A percentile compares a stretch with the other conserved stretches of the same genome.
Conservation (phyloP, 2,113 vertebrate species). For the Mobula hypostoma region DNA sequence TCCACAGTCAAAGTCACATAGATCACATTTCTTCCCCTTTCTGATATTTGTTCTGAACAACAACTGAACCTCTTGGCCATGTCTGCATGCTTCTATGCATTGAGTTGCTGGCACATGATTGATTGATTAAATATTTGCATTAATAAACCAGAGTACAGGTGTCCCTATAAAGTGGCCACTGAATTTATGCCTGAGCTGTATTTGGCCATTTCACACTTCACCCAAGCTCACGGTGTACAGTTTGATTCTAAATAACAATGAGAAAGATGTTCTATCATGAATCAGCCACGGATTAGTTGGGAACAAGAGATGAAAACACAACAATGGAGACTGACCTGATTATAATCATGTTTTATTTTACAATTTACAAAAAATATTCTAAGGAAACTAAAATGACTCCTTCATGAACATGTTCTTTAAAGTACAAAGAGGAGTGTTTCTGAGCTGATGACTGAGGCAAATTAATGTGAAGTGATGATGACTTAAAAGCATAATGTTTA, state of each 20-base stretch:
- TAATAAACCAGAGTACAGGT: no score
- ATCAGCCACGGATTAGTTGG: neutral
- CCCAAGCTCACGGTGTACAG: neutral
- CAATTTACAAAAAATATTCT: neutral
- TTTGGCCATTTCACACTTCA: neutral
- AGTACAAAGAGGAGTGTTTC: neutral
- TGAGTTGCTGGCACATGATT: no score
- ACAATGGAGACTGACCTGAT: neutral
- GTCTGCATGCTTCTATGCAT: no score
- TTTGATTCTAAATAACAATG: neutral
- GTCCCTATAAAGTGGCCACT: no score
- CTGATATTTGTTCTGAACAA: no score
- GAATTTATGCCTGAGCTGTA: no score
- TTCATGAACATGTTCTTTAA: neutral
- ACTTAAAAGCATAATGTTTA: neutral
- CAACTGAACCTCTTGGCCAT: no score
- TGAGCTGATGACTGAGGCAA: neutral
- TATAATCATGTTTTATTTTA: neutral
- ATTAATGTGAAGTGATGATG: conserved; percentile 10
- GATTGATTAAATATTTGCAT: no score
- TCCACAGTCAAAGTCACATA: no score
- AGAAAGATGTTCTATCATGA: neutral
- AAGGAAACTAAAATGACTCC: neutral
- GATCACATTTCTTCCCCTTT: no score
- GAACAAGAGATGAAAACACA: neutral